phyloP scores from a whole-genome alignment of 2,797 vertebrate species.

The Karalla daura region DNA sequence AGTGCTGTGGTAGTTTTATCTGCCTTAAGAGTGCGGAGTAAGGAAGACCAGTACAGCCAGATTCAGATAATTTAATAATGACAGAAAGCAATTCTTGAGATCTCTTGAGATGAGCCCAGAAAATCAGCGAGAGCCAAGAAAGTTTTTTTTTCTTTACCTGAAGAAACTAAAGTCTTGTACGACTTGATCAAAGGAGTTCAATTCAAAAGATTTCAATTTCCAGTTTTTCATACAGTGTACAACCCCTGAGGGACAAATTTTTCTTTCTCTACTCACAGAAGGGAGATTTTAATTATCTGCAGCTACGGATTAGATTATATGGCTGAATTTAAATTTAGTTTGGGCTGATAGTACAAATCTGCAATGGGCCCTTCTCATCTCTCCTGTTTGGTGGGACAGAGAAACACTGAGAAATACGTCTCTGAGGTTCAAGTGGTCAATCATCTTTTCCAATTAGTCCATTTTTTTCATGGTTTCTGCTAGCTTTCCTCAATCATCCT shows the following conservation, averaged over 20 bases:
- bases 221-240: not conserved
- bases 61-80: conserved; percentile 7
- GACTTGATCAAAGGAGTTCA: conserved; percentile 5
- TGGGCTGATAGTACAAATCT: not conserved
- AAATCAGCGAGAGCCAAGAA: too few species aligned
- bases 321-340: conserved; percentile 16
- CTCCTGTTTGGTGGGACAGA: not conserved
- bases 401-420: not conserved
- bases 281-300: conserved; percentile 10
- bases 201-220: not conserved
- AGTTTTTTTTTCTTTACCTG: too few species aligned
- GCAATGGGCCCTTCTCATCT: not conserved
- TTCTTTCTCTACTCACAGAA: not conserved
- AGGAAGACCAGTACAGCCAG: not conserved
- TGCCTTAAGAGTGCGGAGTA: not conserved
- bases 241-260: not conserved
- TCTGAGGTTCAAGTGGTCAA: not conserved
- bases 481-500: conserved; percentile 1
- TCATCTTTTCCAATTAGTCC: conserved; percentile 2
- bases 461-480: not conserved
- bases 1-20: not conserved
- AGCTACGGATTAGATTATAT: conserved; percentile 8
- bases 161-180: conserved; percentile 5
- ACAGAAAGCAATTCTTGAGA: conserved; percentile 8
- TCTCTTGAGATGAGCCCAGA: not conserved